phyloP scores from a whole-genome alignment of 1,140 invertebrate genomes.

The Pollicipes pollicipes region DNA sequence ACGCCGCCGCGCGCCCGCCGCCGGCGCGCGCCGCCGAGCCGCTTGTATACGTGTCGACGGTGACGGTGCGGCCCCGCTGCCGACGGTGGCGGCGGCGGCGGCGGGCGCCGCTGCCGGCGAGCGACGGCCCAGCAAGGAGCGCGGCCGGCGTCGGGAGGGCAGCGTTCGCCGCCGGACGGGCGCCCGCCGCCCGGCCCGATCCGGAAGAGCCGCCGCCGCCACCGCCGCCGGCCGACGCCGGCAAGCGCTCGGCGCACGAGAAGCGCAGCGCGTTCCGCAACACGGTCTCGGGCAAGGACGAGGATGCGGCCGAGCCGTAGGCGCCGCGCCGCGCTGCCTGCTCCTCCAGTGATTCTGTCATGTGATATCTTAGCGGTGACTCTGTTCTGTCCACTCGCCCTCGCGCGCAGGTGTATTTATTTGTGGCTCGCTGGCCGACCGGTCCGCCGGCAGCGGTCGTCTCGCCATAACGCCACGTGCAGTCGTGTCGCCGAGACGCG shows the following conservation, averaged over 20 bases:
- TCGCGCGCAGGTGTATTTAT: background rate
- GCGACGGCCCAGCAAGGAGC: background rate
- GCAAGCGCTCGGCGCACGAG: background rate
- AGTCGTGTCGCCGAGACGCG: no score
- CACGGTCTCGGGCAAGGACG: background rate
- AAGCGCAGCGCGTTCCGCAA: background rate
- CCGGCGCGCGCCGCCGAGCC: background rate
- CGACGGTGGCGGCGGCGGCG: background rate
- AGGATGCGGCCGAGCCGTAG: background rate
- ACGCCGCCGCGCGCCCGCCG: background rate
- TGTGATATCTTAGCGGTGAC: background rate
- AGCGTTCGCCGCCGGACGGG: background rate
- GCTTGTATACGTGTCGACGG: background rate
- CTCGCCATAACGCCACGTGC: no score
- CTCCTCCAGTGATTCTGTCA: background rate
- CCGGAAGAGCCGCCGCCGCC: background rate
- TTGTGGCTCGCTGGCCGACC: background rate
- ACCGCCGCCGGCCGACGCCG: no score
- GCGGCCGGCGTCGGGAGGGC: background rate
- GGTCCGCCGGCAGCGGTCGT: no score
- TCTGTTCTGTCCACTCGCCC: background rate
- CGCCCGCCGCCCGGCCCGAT: background rate
- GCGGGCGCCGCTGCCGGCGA: background rate
- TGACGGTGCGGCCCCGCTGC: background rate
- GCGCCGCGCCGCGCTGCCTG: no score